Conservation (phyloP, 2,888 invertebrate genomes). For the Cactoblastis cactorum region DNA sequence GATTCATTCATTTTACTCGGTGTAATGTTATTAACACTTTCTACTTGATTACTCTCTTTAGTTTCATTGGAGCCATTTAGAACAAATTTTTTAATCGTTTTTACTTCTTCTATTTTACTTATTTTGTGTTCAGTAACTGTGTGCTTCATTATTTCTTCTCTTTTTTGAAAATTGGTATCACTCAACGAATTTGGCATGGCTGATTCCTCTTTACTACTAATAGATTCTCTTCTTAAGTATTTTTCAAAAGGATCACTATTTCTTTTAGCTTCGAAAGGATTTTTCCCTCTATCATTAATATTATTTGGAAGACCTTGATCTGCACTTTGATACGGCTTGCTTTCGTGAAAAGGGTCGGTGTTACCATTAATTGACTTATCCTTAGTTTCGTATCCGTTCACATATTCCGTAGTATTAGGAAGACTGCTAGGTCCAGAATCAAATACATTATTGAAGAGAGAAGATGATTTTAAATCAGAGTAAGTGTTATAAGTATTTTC, state of each 20-base stretch:
- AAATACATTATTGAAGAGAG: slow-evolving; percentile 41
- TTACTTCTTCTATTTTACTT: slow-evolving; percentile 69
- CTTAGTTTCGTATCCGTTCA: slow-evolving; percentile 39
- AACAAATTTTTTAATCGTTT: slow-evolving; percentile 68
- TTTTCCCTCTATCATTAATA: slow-evolving; percentile 36
- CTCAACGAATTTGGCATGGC: slow-evolving; percentile 56
- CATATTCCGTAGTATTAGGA: slow-evolving; percentile 36
- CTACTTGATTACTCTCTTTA: slow-evolving; percentile 24
- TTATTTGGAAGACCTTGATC: slow-evolving; percentile 44
- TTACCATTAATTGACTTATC: slow-evolving; percentile 32
- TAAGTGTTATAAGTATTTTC: slow-evolving; percentile 43
- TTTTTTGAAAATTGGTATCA: slow-evolving; percentile 54
- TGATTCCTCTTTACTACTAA: slow-evolving; percentile 45
- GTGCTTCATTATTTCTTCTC: slow-evolving; percentile 57
- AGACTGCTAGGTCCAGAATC: slow-evolving; percentile 50
- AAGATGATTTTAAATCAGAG: slow-evolving; percentile 50
- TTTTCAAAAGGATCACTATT: slow-evolving; percentile 63
- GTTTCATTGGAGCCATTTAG: slow-evolving; percentile 54
- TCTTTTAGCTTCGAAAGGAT: slow-evolving; percentile 59
- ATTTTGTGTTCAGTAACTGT: slow-evolving; percentile 65
- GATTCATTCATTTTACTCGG: slow-evolving; percentile 1
- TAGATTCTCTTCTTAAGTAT: slow-evolving; percentile 45
- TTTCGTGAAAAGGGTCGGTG: slow-evolving; percentile 35
- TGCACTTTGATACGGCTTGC: slow-evolving; percentile 34
- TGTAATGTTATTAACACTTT: slow-evolving; percentile 16